Conservation (phyloP, 2,888 invertebrate species). For the Sceliomorpha sp. region DNA sequence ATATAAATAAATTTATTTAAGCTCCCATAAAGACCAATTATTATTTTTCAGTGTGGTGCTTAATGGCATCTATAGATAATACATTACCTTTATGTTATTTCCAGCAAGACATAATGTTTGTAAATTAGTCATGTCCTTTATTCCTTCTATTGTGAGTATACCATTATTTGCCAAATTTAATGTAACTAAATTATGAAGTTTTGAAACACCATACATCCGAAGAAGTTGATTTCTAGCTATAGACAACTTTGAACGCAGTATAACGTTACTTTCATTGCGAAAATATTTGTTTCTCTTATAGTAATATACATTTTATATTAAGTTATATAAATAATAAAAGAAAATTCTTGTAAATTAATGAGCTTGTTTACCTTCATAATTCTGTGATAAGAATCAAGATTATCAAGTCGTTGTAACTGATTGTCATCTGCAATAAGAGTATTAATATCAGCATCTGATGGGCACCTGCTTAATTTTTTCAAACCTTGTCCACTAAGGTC, state of each 20-base stretch:
- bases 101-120: constrained; percentile 91
- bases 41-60: too few species aligned
- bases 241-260: constrained; percentile 85
- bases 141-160: constrained; percentile 93
- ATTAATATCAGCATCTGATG: constrained; percentile 85
- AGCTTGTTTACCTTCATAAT: constrained; percentile 87
- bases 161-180: constrained; percentile 93
- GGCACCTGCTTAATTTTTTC: constrained; percentile 90
- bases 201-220: constrained; percentile 93
- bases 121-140: constrained; percentile 90
- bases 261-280: constrained; percentile 3
- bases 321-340: too few species aligned
- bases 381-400: constrained; percentile 90
- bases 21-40: too few species aligned
- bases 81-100: constrained; percentile 90
- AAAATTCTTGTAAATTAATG: too few species aligned
- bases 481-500: constrained; percentile 90
- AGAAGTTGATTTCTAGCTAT: constrained; percentile 91
- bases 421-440: constrained; percentile 91
- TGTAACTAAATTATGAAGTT: constrained; percentile 89
- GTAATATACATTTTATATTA: constrained; percentile 34
- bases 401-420: constrained; percentile 92
- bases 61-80: constrained; percentile 25
- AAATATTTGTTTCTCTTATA: background rate
- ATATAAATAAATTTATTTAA: too few species aligned